Evolutionary conservation across 2,888 invertebrate species (phyloP), one percentile per base, ranked within the genome.

Genomic region (Arge pagana): DNA sequence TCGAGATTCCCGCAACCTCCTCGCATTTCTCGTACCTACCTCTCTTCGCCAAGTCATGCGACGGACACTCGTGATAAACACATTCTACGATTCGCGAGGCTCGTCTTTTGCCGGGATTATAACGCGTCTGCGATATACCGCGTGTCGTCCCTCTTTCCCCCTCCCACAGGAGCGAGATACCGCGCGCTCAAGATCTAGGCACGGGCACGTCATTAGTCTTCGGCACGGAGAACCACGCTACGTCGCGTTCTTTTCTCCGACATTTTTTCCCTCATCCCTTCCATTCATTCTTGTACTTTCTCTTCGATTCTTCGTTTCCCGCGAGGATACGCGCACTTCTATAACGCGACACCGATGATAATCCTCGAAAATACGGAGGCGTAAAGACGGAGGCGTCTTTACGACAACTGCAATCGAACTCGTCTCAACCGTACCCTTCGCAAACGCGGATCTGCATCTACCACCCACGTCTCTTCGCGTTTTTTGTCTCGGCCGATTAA

Each of bases 41-140:
- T 30, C 31, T 31, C 31, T 19, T 31, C 43, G 43, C n/a, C 33
- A 23, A 33, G 45, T 42, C 42, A 28, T 19, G 42, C 30, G 19
- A 6, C 41, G 16, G 30, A 28, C 42, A 33, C 45, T 18, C 33
- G 23, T 45, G 45, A 45, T 35, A 45, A 45, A 45, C 45, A 45
- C 45, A 45, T 45, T 45, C 45, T 45, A 45, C 45, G 24, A 45
- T 33, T 45, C 15, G 45, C 45, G 23, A 45, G 24, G 15, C 43
- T 43, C 43, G 43, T 16, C 16, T 43, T 43, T 43, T 30, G 3
- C 43, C 31, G 7, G 31, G 28, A 19, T 31, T 31, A 43, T 43
- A 43, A 21, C 11, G 28, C 26, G 10, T n/a, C 11, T 42, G 31
- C n/a, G 31, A 19, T 10, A 42, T 33, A 45, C 45, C 45, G 15